These are phyloP conservation scores for Stegostoma tigrinum DNA, from an alignment of 2,113 vertebrate genomes.

Conservation along the genomic window DNA sequence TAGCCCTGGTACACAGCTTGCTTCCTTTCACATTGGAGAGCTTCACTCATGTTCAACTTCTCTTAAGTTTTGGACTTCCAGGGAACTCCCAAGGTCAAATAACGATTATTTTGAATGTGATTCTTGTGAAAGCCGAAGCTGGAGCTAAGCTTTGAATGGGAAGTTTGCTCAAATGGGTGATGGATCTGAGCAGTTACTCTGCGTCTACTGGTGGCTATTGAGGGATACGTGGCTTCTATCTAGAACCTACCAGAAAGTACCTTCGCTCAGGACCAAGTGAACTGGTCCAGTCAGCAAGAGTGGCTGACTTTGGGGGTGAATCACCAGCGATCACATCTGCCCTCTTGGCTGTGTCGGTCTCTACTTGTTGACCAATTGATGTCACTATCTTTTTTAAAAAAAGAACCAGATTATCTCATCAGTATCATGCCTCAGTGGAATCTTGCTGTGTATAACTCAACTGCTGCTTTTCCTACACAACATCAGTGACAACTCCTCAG, in stretches of 20 bases:
- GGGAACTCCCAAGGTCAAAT: not conserved
- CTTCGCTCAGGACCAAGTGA: no score
- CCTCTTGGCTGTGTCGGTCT: not conserved
- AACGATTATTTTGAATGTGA: not conserved
- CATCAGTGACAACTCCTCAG: not conserved
- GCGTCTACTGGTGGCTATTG: not conserved
- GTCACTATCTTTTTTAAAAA: not conserved
- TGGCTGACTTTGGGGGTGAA: not conserved
- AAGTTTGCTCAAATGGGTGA: not conserved
- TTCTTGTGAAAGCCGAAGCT: not conserved
- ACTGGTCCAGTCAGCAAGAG: no score
- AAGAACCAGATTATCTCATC: not conserved
- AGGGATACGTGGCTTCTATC: no score
- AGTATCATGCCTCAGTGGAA: not conserved
- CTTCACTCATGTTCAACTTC: not conserved
- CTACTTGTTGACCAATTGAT: not conserved
- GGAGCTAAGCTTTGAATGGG: not conserved
- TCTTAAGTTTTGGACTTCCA: no score
- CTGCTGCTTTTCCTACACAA: not conserved
- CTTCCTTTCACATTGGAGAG: no score
- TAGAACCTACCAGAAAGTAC: no score
- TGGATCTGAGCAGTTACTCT: not conserved
- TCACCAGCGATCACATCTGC: not conserved
- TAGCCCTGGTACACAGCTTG: no score
- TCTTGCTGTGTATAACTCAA: not conserved